Evolutionary conservation across 2,888 invertebrate species (phyloP).

Genomic region (Lasioglossum marginatum): DNA sequence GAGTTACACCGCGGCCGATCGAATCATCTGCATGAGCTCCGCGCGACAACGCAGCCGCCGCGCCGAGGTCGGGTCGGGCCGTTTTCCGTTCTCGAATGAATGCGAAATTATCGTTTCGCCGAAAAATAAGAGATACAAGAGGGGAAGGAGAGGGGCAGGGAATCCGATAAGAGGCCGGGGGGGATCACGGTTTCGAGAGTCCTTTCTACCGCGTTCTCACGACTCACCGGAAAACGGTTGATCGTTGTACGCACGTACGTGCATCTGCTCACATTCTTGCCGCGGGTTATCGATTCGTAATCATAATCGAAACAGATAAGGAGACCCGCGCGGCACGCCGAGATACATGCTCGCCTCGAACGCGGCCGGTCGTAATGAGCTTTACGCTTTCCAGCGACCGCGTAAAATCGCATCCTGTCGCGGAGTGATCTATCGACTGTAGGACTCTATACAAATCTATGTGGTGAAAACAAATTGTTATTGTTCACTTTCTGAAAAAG

Average conservation of each 20-base stretch:
- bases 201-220: constrained; percentile 7
- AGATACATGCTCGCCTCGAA: neutral
- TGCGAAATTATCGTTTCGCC: constrained; percentile 11
- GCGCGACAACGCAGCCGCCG: neutral
- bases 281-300: constrained; percentile 71
- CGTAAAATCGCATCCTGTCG: neutral
- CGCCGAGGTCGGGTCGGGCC: neutral
- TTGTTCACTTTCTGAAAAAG: too few species aligned
- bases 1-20: neutral
- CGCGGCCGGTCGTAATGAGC: neutral
- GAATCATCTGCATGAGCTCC: neutral
- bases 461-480: too few species aligned
- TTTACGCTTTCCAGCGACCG: neutral
- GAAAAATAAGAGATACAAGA: neutral
- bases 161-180: constrained; percentile 4
- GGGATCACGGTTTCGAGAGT: neutral
- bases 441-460: too few species aligned
- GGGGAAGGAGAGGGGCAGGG: neutral
- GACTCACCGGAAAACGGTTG: constrained; percentile 29
- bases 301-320: constrained; percentile 69
- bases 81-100: neutral
- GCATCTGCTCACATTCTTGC: constrained; percentile 52
- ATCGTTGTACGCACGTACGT: constrained; percentile 34
- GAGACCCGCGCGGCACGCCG: neutral
- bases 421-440: too few species aligned